Evolutionary conservation across 2,888 invertebrate genomes (phyloP), one percentile per base, ranked within the genome.

Genomic region (Euproctis similis): DNA sequence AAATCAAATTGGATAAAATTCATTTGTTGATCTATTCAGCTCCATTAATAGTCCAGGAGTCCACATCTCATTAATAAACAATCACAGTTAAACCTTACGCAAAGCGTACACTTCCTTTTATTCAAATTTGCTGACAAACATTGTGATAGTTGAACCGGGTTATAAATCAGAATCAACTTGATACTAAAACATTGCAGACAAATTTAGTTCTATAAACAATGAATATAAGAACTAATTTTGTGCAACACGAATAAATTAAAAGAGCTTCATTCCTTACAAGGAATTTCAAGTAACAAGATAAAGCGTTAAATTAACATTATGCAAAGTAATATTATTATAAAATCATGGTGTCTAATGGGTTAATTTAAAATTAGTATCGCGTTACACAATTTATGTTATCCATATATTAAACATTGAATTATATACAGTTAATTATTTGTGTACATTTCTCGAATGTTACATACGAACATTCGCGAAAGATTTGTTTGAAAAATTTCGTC

Each of bases 121-220:
- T 66, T 67, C 55, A 65, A 66, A 71, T 64, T 60, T 59, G 46
- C 55, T 57, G 61, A 62, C 64, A 66, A 68, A 71, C 61, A 57
- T 49, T 48, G 54, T 59, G 53, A 63, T 61, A 69, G 68, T 67
- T 61, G 48, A 57, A 50, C 56, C 47, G 60, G 62, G 62, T 62
- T 68, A 60, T 63, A 64, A 68, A 69, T 71, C 66, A 61, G 54
- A 55, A 55, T 58, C 44, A 53, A 55, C 45, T 49, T 41, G 26
- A 34, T 26, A 36, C 24, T 23, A 19, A 11, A 26, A 27, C 25
- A 23, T 22, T 21, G 26, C 6, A 22, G 14, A 18, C 45, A 28
- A 57, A 36, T 58, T 35, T 47, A 34, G 24, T 30, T 44, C 45
- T 24, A 59, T 53, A 42, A 34, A 8, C 36, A 16, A 25, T 14